Evolutionary conservation across 2,888 invertebrate species (phyloP), one percentile per base, ranked within the genome.

Genomic region (Phaedon cochleariae): DNA sequence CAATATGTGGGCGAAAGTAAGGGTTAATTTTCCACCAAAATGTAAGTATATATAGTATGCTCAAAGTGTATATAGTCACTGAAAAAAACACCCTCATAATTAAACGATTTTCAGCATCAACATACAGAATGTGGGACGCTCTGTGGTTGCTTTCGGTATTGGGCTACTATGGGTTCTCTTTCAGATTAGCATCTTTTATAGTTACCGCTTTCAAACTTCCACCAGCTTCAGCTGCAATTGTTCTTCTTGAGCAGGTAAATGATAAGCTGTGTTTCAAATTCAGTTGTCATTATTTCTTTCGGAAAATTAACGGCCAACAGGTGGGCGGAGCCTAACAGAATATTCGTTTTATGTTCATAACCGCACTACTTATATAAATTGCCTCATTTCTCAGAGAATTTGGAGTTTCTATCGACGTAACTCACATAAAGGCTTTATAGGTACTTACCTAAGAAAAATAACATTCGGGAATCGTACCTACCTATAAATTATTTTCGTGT

Each of bases 201-300:
- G 72, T 87, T 1, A 69, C 84, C 15, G 74, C 80, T 5, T 77
- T 85, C 65, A 71, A 85, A 6, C 79, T 90, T 3, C 88, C 89
- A 0, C 84, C 87, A 29, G 87, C 86, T 2, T 87, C 89, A 6
- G 82, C 87, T 18, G 74, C 86, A 4, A 82, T 88, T 22, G 76
- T 90, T 20, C 81, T 87, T 4, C 79, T 85, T 69, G 90, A 91
- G 83, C 89, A 90, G 84, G 90, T 88, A 41, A 41, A n/a, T n/a
- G n/a, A n/a, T n/a, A 34, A 34, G 7, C 34, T n/a, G n/a, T n/a
- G 34, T 34, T 34, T 34, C 10, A 34, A 10, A 9, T 10, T 34
- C 10, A 34, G 10, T 6, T 10, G 6, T 10, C 34, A 34, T 9
- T 6, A 34, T 9, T 34, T 34, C 10, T 34, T 34, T 34, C 34